phyloP scores from a whole-genome alignment of 1,140 invertebrate genomes.

The Drosophila nasuta region DNA sequence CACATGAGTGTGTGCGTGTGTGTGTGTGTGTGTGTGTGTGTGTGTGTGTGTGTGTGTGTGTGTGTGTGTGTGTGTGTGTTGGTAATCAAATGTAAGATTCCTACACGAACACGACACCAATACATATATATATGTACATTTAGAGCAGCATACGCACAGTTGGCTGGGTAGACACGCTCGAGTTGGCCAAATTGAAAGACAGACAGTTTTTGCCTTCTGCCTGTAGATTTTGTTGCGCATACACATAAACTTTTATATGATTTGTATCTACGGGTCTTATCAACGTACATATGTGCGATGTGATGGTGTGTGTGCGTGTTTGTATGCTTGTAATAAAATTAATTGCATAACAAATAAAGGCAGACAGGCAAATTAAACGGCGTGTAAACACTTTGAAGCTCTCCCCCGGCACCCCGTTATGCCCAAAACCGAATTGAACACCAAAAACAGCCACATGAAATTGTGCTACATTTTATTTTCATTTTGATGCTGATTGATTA shows the following conservation, averaged over 20 bases:
- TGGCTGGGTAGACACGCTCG: conserved; percentile 45
- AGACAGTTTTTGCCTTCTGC: conserved; percentile 38
- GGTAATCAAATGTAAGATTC: conserved; percentile 42
- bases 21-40: conserved; percentile 27
- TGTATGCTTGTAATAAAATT: conserved; percentile 72
- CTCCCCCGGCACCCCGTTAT: background rate
- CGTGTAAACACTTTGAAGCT: conserved; percentile 79
- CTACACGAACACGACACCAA: conserved; percentile 23
- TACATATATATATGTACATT: conserved; percentile 27
- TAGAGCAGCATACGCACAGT: conserved; percentile 12
- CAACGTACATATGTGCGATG: conserved; percentile 8
- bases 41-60: conserved; percentile 17
- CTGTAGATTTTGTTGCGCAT: conserved; percentile 40
- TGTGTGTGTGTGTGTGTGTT: conserved; percentile 29
- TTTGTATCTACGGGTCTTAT: conserved; percentile 61
- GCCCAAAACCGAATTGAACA: conserved; percentile 10
- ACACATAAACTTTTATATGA: conserved; percentile 71
- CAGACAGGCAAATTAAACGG: conserved; percentile 78
- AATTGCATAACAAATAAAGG: conserved; percentile 77
- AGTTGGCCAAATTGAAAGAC: conserved; percentile 60
- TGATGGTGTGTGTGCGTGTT: conserved; percentile 23
- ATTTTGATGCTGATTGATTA: conserved; percentile 65
- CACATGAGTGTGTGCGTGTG: conserved; percentile 21
- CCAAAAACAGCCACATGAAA: conserved; percentile 41
- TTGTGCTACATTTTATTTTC: conserved; percentile 52